A percentile compares a stretch with the other conserved stretches of the same genome.
Conservation (phyloP, 2,797 vertebrate genomes). For the Pseudotriccus pelzelni region DNA sequence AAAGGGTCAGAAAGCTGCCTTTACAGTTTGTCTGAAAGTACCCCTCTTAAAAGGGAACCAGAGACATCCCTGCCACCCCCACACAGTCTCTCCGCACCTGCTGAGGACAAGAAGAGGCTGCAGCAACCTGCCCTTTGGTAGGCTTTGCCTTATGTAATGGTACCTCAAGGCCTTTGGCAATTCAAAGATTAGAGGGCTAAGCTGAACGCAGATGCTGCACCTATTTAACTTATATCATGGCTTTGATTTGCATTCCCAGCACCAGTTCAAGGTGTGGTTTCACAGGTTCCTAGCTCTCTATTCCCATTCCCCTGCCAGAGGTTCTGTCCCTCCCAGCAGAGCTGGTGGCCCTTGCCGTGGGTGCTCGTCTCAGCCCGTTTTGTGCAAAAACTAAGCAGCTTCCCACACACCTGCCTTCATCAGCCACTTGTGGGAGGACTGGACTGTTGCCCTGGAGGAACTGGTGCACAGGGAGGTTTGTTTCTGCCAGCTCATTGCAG, state of each 20-base stretch:
- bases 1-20: not conserved
- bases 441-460: not conserved
- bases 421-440: not conserved
- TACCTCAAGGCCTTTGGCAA: not conserved
- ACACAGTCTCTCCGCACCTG: not conserved
- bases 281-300: not conserved
- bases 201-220: not conserved
- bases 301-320: not conserved
- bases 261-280: not conserved
- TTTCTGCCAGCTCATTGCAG: not conserved
- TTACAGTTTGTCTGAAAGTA: rapidly evolving
- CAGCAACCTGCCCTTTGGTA: not conserved
- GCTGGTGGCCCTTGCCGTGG: not conserved
- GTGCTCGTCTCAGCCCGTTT: not conserved
- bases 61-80: not conserved
- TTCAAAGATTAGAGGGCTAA: not conserved
- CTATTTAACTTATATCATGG: not conserved
- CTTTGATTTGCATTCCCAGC: not conserved
- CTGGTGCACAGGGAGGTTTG: not conserved
- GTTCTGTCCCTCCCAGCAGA: not conserved
- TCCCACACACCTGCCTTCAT: not conserved
- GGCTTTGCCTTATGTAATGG: not conserved
- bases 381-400: not conserved
- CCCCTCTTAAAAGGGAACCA: not conserved
- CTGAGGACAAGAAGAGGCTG: not conserved